phyloP scores from a whole-genome alignment of 2,113 vertebrate species.

The Oreocharis arfaki region DNA sequence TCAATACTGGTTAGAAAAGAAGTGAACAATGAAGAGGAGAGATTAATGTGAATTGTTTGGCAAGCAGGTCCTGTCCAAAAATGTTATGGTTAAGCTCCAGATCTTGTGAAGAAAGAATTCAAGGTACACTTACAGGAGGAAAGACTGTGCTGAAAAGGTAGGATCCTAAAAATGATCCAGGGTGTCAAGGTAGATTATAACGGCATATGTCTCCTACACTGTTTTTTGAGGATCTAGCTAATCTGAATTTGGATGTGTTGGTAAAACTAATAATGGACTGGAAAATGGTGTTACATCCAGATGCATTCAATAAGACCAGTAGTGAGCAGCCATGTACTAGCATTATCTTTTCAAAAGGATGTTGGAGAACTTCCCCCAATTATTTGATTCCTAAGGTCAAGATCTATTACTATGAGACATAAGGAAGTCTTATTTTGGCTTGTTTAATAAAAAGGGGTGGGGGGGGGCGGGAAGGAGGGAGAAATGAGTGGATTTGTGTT shows the following conservation, averaged over 20 bases:
- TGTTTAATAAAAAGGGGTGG: neutral
- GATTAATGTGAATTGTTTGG: neutral
- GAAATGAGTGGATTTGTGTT: neutral
- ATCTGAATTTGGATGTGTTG: neutral
- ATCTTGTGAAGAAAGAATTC: neutral
- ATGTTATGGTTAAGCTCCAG: neutral
- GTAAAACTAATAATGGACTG: neutral
- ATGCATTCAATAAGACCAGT: neutral
- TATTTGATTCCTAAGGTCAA: neutral
- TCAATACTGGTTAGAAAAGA: neutral
- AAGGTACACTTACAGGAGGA: neutral
- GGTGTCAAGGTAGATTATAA: neutral
- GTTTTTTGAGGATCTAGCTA: neutral
- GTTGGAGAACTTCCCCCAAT: neutral
- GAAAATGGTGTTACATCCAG: neutral
- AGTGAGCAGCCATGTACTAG: neutral
- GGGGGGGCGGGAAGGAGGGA: rapidly evolving
- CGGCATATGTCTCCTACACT: rapidly evolving
- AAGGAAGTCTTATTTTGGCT: neutral
- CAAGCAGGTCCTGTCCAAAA: neutral
- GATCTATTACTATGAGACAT: neutral
- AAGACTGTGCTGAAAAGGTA: neutral
- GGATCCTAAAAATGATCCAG: neutral
- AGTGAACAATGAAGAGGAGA: neutral
- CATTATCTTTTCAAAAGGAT: neutral